Evolutionary conservation across 2,888 invertebrate species (phyloP), one percentile per base, ranked within the genome.

Genomic region (Lepidonotus clava): DNA sequence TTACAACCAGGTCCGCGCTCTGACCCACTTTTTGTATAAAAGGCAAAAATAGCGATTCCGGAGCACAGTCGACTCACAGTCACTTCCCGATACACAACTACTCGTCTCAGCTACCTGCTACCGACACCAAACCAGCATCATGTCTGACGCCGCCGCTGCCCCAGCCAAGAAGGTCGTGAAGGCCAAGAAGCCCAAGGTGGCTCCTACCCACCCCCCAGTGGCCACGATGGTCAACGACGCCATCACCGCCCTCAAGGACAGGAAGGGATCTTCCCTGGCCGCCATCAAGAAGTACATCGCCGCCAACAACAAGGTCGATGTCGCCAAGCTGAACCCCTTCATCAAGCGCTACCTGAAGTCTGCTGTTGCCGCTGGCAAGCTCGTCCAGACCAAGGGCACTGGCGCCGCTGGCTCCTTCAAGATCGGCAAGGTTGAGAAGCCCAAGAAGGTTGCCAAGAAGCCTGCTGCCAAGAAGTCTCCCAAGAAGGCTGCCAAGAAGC

Each of bases 261-360:
- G 85, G 46, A 71, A 76, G 41, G 85, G 85, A 76, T 85, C 85
- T 11, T 85, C 85, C 40, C 85, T 85, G 41, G 51, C 51, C 32
- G 85, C 85, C 76, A 85, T 85, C 71, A 85, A 76, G 85, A 85
- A 85, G 76, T 85, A 85, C 53, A 76, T 85, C 76, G 85, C 85
- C 38, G 67, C 66, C 76, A 85, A 85, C 76, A 71, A 85, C 51
- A 76, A 71, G 11, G 85, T 85, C 36, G 85, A 85, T 53, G 34
- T 76, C 1, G 46, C 32, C 71, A 61, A 66, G 38, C 71, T 85
- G 4, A 51, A 41, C 38, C 85, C 85, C 24, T 85, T 85, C 85
- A 85, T 85, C 85, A 71, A 66, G n/a, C 67, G 71, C 32, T 85
- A 76, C 76, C 76, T 85, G 11, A 85, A 85, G 76, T 38, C 67